phyloP scores from a whole-genome alignment of 2,113 vertebrate genomes.

The Xenus cinereus region DNA sequence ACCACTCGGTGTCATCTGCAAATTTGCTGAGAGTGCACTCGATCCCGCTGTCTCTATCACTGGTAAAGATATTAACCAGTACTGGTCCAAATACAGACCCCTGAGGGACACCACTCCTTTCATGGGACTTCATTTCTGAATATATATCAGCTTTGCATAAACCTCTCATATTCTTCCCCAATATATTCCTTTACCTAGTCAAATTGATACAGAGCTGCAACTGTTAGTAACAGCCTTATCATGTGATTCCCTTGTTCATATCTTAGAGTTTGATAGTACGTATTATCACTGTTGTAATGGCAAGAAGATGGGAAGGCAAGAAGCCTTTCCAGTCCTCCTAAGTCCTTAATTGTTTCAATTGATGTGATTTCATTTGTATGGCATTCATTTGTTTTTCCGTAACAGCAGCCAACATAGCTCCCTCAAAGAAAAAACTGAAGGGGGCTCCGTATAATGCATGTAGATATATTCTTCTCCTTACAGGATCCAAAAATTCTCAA shows the following conservation, averaged over 20 bases:
- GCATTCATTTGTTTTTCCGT: background rate
- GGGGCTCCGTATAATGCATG: background rate
- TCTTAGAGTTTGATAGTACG: background rate
- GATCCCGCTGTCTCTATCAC: background rate
- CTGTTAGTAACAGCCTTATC: background rate
- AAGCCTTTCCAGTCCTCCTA: conserved; percentile 18
- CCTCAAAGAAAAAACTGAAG: background rate
- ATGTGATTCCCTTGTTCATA: background rate
- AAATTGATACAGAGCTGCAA: background rate
- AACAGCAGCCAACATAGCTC: background rate
- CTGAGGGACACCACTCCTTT: background rate
- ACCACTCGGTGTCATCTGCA: background rate
- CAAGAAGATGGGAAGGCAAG: background rate
- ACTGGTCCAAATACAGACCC: background rate
- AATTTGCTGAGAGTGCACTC: background rate
- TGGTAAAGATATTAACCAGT: background rate
- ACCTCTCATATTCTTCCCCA: background rate
- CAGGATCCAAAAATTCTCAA: background rate
- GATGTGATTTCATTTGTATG: background rate
- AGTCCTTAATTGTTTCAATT: background rate
- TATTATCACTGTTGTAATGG: background rate
- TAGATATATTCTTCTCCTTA: background rate
- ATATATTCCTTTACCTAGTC: background rate
- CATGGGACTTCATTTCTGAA: background rate
- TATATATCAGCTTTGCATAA: background rate